These are phyloP conservation scores for Lutjanus argentimaculatus DNA, from an alignment of 2,797 vertebrate genomes.

Conservation along the genomic window DNA sequence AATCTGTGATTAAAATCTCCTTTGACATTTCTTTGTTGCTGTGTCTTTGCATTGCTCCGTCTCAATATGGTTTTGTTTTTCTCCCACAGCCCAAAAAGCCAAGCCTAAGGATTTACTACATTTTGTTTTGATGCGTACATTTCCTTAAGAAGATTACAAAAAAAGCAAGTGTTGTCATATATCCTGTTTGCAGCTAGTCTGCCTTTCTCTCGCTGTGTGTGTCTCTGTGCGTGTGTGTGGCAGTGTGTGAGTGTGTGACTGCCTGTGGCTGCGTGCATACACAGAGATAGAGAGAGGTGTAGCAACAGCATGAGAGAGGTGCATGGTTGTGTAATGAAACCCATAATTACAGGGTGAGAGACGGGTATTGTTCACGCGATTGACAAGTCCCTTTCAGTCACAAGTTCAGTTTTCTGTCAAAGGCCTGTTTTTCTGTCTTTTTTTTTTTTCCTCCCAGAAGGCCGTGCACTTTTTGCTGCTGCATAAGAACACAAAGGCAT, in stretches of 20 bases:
- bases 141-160: slow-evolving; percentile 70
- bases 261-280: slow-evolving; percentile 43
- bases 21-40: slow-evolving; percentile 67
- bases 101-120: slow-evolving; percentile 52
- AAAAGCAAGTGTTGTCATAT: slow-evolving; percentile 53
- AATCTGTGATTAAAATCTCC: slow-evolving; percentile 79
- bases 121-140: slow-evolving; percentile 75
- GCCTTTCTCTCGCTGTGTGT: neutral
- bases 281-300: slow-evolving; percentile 56
- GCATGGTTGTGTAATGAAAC: slow-evolving; percentile 78
- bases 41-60: slow-evolving; percentile 53
- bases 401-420: slow-evolving; percentile 77
- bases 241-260: slow-evolving; percentile 30
- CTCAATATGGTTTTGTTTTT: slow-evolving; percentile 40
- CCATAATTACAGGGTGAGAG: slow-evolving; percentile 80
- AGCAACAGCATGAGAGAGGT: slow-evolving; percentile 69
- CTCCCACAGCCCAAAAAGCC: slow-evolving; percentile 50
- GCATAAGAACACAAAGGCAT: slow-evolving; percentile 75
- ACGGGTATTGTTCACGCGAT: slow-evolving; percentile 79
- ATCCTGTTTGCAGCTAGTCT: slow-evolving; percentile 50
- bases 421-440: slow-evolving; percentile 64
- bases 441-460: slow-evolving; percentile 45
- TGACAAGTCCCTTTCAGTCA: slow-evolving; percentile 82
- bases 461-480: slow-evolving; percentile 65
- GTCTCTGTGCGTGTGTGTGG: slow-evolving; percentile 15